A percentile compares a stretch with the other conserved stretches of the same genome.
Conservation (phyloP, 2,113 vertebrate genomes). For the Corythaixoides concolor region DNA sequence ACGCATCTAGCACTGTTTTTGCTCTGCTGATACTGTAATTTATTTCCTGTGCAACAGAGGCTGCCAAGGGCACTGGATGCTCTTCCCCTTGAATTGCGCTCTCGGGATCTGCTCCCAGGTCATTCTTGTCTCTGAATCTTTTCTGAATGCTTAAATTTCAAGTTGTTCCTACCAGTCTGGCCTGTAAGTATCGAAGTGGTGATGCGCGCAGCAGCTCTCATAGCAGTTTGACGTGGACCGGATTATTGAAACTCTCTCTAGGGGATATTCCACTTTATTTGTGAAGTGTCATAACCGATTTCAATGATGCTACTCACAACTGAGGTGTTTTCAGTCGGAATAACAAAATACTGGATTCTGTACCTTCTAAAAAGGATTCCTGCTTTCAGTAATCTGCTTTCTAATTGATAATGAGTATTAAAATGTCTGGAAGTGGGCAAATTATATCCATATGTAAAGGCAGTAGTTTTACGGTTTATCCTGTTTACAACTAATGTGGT, state of each 20-base stretch:
- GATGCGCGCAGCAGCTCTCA: neutral
- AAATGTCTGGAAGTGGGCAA: neutral
- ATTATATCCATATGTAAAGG: neutral
- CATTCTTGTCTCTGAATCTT: neutral
- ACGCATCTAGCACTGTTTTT: neutral
- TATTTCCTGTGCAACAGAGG: neutral
- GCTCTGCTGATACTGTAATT: neutral
- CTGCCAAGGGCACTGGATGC: neutral
- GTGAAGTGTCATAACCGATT: neutral
- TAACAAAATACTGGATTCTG: neutral
- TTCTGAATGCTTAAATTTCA: neutral
- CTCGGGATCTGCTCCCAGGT: neutral
- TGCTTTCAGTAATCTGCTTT: neutral
- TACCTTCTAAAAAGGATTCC: neutral
- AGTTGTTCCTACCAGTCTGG: neutral
- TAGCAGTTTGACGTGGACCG: neutral
- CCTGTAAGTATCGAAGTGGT: neutral
- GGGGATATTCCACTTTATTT: neutral
- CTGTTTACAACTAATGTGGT: neutral
- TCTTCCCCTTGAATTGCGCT: neutral
- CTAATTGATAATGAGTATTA: neutral
- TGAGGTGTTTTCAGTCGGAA: neutral
- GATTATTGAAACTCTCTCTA: neutral
- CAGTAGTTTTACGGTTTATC: neutral
- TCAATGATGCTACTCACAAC: neutral